Evolutionary conservation across 1,140 invertebrate genomes (phyloP).

Genomic region (Heterodera carotae): DNA sequence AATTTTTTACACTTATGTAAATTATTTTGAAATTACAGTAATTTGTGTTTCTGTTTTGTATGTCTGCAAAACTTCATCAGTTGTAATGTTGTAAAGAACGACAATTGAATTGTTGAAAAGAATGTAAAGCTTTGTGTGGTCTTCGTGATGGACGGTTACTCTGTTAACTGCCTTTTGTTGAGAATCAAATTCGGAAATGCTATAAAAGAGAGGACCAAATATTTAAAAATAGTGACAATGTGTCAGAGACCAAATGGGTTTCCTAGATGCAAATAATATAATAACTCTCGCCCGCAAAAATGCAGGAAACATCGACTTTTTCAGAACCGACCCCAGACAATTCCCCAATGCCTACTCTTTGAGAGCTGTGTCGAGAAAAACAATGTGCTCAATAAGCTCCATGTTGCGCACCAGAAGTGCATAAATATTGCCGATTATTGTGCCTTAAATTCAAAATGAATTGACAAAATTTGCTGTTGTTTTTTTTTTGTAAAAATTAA

Average conservation of each 20-base stretch:
- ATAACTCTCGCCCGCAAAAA: no score
- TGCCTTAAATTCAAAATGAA: constrained; percentile 32
- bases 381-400: constrained; percentile 28
- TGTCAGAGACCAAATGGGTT: constrained; percentile 6
- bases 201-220: background rate
- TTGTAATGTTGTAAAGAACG: constrained; percentile 25
- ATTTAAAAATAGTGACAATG: no score
- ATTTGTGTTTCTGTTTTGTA: background rate
- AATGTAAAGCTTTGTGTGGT: constrained; percentile 29
- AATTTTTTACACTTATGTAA: no score
- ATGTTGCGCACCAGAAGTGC: constrained; percentile 30
- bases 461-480: no score
- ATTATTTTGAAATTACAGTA: constrained; percentile 16
- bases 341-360: background rate
- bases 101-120: constrained; percentile 31
- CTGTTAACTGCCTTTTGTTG: constrained; percentile 18
- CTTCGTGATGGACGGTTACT: constrained; percentile 5
- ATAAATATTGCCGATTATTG: constrained; percentile 38
- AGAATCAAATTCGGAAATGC: constrained; percentile 4
- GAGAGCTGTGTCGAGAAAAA: constrained; percentile 32
- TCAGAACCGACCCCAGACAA: no score
- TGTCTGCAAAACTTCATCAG: constrained; percentile 9
- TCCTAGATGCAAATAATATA: no score
- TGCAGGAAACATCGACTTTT: no score
- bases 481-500: constrained; percentile 1